Conservation (phyloP, 2,888 invertebrate genomes). For the Dugesia japonica region DNA sequence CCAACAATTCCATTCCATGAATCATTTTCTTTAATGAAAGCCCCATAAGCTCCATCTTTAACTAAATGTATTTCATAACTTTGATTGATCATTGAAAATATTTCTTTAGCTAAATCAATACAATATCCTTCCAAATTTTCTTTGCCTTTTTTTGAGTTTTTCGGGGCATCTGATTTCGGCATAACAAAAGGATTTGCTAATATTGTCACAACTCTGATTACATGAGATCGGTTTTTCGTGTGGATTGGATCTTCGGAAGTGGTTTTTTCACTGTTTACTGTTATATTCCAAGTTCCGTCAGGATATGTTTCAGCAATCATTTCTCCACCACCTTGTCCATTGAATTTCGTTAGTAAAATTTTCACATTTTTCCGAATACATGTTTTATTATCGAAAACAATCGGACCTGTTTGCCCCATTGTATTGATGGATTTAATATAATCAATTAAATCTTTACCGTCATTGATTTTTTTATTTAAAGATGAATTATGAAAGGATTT, state of each 20-base stretch:
- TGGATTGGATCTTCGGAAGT: neutral
- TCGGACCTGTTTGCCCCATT: neutral
- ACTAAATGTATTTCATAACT: conserved; percentile 70
- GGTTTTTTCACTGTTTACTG: neutral
- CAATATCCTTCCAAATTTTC: conserved; percentile 63
- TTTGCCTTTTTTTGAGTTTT: conserved; percentile 17
- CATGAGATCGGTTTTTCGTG: neutral
- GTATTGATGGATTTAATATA: conserved; percentile 4
- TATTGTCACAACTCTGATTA: conserved; percentile 24
- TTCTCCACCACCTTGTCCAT: conserved; percentile 16
- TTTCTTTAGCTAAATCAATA: conserved; percentile 69
- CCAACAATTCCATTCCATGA: conserved; percentile 71
- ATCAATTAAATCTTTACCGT: neutral
- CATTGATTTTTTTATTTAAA: neutral
- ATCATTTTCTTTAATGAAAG: conserved; percentile 53
- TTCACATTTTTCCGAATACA: conserved; percentile 16
- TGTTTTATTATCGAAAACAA: neutral
- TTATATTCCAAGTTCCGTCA: neutral
- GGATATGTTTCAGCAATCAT: neutral
- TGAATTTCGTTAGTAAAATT: conserved; percentile 2
- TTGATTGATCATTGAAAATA: conserved; percentile 64
- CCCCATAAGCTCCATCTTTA: conserved; percentile 68
- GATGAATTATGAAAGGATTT: neutral
- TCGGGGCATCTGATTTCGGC: neutral
- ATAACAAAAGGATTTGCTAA: conserved; percentile 25